Evolutionary conservation across 2,888 invertebrate genomes (phyloP), one percentile per base, ranked within the genome.

Genomic region (Eupsilia transversa): DNA sequence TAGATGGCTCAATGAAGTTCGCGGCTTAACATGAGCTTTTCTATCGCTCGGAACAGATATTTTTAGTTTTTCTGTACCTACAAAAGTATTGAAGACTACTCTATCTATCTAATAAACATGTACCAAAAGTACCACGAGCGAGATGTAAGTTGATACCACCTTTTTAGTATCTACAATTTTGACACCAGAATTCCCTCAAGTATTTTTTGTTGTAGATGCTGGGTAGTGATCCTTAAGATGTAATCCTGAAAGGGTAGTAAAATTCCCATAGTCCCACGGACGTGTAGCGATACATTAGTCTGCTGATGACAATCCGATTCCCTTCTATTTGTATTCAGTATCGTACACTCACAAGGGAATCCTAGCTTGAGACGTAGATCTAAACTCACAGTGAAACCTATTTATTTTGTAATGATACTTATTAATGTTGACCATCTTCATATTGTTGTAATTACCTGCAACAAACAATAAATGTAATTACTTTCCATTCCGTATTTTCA

Each of bases 401-500:
- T 35, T 35, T n/a, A 60, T 35, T 60, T 9, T n/a, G n/a, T 60
- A 9, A 27, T 49, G 17, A n/a, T 35, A 41, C 17, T 23, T 12
- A 20, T 20, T 5, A 56, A 33, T 9, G n/a, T 23, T 14, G 38
- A 33, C 12, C 17, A 1, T 23, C 33, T 77, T 14, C 33, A 17
- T 66, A 33, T 7, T 2, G 7, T 12, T 60, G 5, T 52, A 27
- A 35, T 78, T 75, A 76, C 76, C 76, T 80, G 76, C 1, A 76
- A 76, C 80, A 76, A 56, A 54, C 0, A 59, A 60, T 7, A 41
- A 35, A 43, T 20, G 3, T 10, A 41, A 41, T 41, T 14, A 38
- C 6, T n/a, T 30, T n/a, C 4, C 12, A 20, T n/a, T 43, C 5
- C 20, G 17, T 41, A 30, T 61, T 2, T 59, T 49, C 7, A n/a